Conservation (phyloP, 1,140 invertebrate genomes). For the Drosophila suzukii region DNA sequence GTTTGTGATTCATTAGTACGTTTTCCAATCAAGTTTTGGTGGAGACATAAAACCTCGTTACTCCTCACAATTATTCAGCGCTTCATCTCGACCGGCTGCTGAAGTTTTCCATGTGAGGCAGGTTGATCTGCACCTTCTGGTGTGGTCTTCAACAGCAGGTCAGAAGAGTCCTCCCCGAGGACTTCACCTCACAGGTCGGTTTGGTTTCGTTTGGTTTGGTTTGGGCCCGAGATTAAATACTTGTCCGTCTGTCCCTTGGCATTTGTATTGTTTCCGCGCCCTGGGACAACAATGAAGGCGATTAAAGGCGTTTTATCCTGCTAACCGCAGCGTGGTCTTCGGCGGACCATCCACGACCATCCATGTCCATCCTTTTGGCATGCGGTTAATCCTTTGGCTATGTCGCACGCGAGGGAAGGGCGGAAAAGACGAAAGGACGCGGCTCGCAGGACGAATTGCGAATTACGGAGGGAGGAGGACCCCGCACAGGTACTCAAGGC, state of each 20-base stretch:
- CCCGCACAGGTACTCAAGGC: conserved; percentile 49
- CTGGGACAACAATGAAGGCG: conserved; percentile 57
- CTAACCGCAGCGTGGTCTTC: conserved; percentile 50
- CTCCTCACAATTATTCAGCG: neutral
- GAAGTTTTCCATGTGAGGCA: neutral
- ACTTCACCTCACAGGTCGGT: conserved; percentile 4
- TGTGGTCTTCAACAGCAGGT: conserved; percentile 7
- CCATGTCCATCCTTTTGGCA: conserved; percentile 47
- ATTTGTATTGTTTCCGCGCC: conserved; percentile 45
- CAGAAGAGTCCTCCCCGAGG: conserved; percentile 1
- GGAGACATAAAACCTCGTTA: neutral
- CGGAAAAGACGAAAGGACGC: conserved; percentile 28
- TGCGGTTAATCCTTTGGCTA: conserved; percentile 83
- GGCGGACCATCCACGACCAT: conserved; percentile 14
- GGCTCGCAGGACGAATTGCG: neutral
- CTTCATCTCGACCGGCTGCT: neutral
- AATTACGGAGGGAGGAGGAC: neutral
- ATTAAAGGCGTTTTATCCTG: conserved; percentile 64
- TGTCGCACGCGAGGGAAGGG: conserved; percentile 59
- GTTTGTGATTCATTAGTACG: no score
- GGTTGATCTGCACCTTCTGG: conserved; percentile 2
- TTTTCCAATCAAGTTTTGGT: no score
- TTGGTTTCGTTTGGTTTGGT: no score
- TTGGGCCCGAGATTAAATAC: conserved; percentile 60
- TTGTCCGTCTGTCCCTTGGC: conserved; percentile 10